phyloP scores from a whole-genome alignment of 2,797 vertebrate genomes.

The Acropternis orthonyx region DNA sequence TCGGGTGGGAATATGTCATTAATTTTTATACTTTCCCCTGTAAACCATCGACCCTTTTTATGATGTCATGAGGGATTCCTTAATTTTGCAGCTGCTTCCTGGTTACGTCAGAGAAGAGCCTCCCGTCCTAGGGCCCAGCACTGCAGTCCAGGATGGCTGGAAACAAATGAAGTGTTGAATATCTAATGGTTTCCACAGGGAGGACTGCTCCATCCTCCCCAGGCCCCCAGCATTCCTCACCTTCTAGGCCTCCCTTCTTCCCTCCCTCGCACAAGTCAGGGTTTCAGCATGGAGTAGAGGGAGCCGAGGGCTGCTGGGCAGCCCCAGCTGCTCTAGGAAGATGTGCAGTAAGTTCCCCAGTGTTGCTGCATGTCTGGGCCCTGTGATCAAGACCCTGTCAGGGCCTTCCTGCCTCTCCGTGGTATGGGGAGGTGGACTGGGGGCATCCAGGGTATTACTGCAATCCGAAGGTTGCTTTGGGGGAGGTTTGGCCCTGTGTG shows the following conservation, averaged over 20 bases:
- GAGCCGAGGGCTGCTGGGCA: background rate
- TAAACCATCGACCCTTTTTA: slow-evolving; percentile 81
- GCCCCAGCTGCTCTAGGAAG: background rate
- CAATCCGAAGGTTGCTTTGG: accelerated
- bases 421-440: accelerated
- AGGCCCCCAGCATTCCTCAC: slow-evolving; percentile 73
- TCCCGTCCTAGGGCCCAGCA: slow-evolving; percentile 71
- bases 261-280: background rate
- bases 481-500: background rate
- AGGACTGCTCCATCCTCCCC: slow-evolving; percentile 74
- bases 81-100: slow-evolving; percentile 86
- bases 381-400: accelerated
- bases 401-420: background rate
- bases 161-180: slow-evolving; percentile 85
- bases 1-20: slow-evolving; percentile 78
- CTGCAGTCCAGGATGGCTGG: slow-evolving; percentile 71
- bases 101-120: slow-evolving; percentile 83
- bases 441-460: background rate
- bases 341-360: background rate
- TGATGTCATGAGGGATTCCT: slow-evolving; percentile 85
- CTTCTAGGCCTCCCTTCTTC: slow-evolving; percentile 37
- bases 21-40: slow-evolving; percentile 82
- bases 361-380: background rate
- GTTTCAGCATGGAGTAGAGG: background rate
- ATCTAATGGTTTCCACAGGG: slow-evolving; percentile 84